These are phyloP conservation scores for Spea bombifrons DNA, from an alignment of 2,113 vertebrate genomes.

Conservation along the genomic window DNA sequence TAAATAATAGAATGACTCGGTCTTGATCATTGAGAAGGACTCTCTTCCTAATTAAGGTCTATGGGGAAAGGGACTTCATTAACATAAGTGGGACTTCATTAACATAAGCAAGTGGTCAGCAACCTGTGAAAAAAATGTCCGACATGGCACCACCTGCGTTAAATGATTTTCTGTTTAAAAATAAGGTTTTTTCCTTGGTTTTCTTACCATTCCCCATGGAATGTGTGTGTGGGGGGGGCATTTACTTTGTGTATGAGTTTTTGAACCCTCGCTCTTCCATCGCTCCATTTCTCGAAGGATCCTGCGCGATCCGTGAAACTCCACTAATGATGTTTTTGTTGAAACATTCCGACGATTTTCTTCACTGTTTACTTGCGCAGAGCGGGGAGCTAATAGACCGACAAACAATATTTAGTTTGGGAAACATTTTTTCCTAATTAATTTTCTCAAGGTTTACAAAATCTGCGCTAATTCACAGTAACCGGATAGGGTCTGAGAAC, in stretches of 20 bases:
- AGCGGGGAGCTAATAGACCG: conserved; percentile 61
- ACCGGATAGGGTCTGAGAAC: conserved; percentile 70
- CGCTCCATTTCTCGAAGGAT: conserved; percentile 53
- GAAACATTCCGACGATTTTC: conserved; percentile 58
- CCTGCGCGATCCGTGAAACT: conserved; percentile 36
- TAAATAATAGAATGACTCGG: too few species aligned
- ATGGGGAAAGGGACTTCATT: too few species aligned
- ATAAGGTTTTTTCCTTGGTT: conserved; percentile 44
- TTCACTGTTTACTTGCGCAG: conserved; percentile 64
- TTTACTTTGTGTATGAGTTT: conserved; percentile 54
- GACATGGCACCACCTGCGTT: too few species aligned
- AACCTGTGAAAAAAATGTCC: too few species aligned
- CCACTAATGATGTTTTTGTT: conserved; percentile 41
- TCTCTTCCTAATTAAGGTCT: too few species aligned
- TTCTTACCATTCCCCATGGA: conserved; percentile 50
- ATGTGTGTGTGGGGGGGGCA: conserved; percentile 34
- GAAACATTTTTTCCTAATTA: conserved; percentile 73
- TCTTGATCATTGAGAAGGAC: too few species aligned
- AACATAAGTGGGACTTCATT: too few species aligned
- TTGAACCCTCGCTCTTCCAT: conserved; percentile 41
- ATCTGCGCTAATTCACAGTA: conserved; percentile 75
- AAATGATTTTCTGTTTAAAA: too few species aligned
- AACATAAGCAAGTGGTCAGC: too few species aligned
- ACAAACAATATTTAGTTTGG: conserved; percentile 67
- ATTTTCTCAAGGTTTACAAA: conserved; percentile 75